Evolutionary conservation across 1,140 invertebrate species (phyloP).

Genomic region (Penaeus vannamei): DNA sequence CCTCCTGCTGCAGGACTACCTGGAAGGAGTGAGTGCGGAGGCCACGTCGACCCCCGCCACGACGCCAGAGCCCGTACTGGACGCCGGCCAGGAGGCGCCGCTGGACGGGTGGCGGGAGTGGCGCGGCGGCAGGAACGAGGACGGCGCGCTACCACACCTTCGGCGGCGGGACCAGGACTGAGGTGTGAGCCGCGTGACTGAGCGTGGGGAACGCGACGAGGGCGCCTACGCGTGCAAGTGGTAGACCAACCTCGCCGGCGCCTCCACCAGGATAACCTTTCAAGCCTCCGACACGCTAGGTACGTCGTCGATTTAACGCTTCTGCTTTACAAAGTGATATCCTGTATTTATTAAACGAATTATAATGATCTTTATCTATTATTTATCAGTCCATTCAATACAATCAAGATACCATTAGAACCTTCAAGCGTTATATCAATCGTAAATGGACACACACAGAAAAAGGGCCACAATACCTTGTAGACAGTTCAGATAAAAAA

Average conservation of each 20-base stretch:
- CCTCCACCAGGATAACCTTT: conserved; percentile 44
- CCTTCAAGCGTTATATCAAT: not conserved
- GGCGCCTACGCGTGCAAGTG: conserved; percentile 46
- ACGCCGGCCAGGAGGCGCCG: no score
- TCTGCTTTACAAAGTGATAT: not conserved
- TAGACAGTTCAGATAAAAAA: not conserved
- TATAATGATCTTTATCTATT: not conserved
- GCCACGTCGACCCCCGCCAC: no score
- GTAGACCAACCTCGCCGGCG: conserved; percentile 48
- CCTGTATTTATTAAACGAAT: not conserved
- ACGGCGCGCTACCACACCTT: conserved; percentile 23
- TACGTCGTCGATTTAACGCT: not conserved
- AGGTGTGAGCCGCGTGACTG: conserved; percentile 29
- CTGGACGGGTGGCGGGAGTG: no score
- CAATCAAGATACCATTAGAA: not conserved
- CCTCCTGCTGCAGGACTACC: no score
- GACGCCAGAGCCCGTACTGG: no score
- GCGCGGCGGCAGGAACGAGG: no score
- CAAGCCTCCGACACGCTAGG: conserved; percentile 48
- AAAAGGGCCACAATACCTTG: not conserved
- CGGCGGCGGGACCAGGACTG: not conserved
- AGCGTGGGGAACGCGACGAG: conserved; percentile 40
- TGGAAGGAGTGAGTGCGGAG: no score
- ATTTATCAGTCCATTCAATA: no score
- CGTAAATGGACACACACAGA: not conserved